Percentiles rank a stretch among this genome's conserved stretches.
Evolutionary conservation across 2,797 vertebrate genomes (phyloP).

Genomic region (Lacerta agilis): DNA sequence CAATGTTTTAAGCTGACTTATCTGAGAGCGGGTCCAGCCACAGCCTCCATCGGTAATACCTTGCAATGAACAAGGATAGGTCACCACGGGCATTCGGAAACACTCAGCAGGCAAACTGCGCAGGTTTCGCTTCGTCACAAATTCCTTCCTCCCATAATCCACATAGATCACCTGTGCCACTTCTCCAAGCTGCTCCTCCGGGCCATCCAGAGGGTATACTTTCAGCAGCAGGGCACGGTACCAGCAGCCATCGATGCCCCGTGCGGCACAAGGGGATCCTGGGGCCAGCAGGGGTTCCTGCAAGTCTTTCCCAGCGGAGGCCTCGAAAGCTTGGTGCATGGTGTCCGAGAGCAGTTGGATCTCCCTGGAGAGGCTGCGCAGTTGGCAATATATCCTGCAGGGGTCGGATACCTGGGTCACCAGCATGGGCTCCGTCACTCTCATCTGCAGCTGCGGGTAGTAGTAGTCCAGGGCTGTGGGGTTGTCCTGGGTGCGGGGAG

Average conservation of each 20-base stretch:
- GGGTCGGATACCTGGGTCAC: slow-evolving; percentile 90
- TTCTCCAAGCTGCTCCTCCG: slow-evolving; percentile 73
- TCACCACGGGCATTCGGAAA: slow-evolving; percentile 92
- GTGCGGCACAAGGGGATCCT: slow-evolving; percentile 88
- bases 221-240: slow-evolving; percentile 79
- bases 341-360: slow-evolving; percentile 84
- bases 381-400: slow-evolving; percentile 87
- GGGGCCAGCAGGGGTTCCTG: slow-evolving; percentile 75
- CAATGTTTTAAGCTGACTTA: slow-evolving; percentile 81
- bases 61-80: slow-evolving; percentile 88
- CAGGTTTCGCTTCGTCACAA: slow-evolving; percentile 81
- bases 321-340: slow-evolving; percentile 79
- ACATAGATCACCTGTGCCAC: slow-evolving; percentile 87
- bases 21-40: slow-evolving; percentile 84
- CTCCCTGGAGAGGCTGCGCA: slow-evolving; percentile 89
- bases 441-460: slow-evolving; percentile 86
- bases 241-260: slow-evolving; percentile 88
- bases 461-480: slow-evolving; percentile 77
- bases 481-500: neutral
- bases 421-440: slow-evolving; percentile 84
- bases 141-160: slow-evolving; percentile 89
- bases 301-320: slow-evolving; percentile 57
- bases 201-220: slow-evolving; percentile 51
- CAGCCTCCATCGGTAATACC: slow-evolving; percentile 84
- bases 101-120: slow-evolving; percentile 84